phyloP scores from a whole-genome alignment of 2,113 vertebrate species.

The Cepphus grylle region DNA sequence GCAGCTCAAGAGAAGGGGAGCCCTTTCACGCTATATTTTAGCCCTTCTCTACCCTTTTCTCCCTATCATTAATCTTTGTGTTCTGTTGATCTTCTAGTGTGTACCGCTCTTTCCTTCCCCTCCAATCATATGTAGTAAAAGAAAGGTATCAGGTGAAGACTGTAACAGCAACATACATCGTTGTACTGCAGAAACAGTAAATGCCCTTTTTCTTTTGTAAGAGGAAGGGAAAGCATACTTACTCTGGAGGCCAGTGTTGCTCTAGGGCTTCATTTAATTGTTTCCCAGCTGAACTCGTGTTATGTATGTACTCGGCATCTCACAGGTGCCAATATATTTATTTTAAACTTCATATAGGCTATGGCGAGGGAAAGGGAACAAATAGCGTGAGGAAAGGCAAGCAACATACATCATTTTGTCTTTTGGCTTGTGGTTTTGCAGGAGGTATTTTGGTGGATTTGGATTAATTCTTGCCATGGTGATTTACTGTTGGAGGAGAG shows the following conservation, averaged over 20 bases:
- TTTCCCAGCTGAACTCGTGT: not conserved
- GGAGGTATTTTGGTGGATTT: constrained; percentile 7
- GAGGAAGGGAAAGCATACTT: not conserved
- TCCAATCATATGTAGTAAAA: not conserved
- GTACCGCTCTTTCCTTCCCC: not conserved
- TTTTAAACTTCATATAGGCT: not conserved
- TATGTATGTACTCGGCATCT: not conserved
- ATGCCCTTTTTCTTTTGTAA: not conserved
- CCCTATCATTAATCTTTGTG: not conserved
- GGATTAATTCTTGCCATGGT: constrained; percentile 8
- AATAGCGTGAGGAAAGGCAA: not conserved
- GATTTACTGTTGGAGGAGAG: constrained; percentile 9
- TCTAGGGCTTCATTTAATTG: constrained; percentile 8
- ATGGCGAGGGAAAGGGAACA: not conserved
- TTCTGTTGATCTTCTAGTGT: not conserved
- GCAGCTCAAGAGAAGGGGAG: not conserved
- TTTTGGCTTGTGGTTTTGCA: not conserved
- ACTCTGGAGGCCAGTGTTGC: not conserved
- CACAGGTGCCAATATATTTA: not conserved
- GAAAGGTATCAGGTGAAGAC: not conserved
- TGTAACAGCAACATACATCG: not conserved
- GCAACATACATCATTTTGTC: not conserved
- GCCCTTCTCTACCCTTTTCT: not conserved
- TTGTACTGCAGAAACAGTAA: not conserved
- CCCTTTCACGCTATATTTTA: not conserved